Percentiles rank a stretch among this genome's conserved stretches.
These are phyloP conservation scores for Erpetoichthys calabaricus DNA, from an alignment of 2,797 vertebrate genomes.

Conservation along the genomic window DNA sequence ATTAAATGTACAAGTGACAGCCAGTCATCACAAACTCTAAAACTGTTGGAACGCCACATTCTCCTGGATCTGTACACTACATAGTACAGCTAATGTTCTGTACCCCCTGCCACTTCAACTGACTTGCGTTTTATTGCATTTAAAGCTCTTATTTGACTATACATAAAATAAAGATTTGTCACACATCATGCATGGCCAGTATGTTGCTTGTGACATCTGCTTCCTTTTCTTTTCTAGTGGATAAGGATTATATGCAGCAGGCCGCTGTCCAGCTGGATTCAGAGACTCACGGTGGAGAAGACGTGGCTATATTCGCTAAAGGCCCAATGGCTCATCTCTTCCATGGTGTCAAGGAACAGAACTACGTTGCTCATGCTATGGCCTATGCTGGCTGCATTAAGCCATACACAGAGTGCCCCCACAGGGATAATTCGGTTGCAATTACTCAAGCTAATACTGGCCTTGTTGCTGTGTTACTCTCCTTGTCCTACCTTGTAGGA, in stretches of 20 bases:
- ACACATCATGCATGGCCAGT: too few relatives aligned
- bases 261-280: slow-evolving; percentile 56
- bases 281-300: slow-evolving; percentile 66
- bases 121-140: too few relatives aligned
- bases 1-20: too few relatives aligned
- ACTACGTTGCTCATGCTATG: slow-evolving; percentile 66
- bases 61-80: too few relatives aligned
- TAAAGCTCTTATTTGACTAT: too few relatives aligned
- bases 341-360: slow-evolving; percentile 65
- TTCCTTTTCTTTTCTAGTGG: slow-evolving; percentile 30
- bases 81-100: too few relatives aligned
- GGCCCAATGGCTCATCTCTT: slow-evolving; percentile 69
- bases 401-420: slow-evolving; percentile 52
- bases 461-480: slow-evolving; percentile 21
- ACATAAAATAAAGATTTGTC: too few relatives aligned
- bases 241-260: slow-evolving; percentile 65
- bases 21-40: too few relatives aligned
- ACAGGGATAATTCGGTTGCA: slow-evolving; percentile 18
- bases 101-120: too few relatives aligned
- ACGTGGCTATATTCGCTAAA: slow-evolving; percentile 66
- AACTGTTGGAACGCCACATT: too few relatives aligned
- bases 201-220: not conserved
- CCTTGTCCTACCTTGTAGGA: slow-evolving; percentile 29
- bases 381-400: slow-evolving; percentile 61
- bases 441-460: slow-evolving; percentile 1